Evolutionary conservation across 2,113 vertebrate species (phyloP), one percentile per base, ranked within the genome.

Genomic region (Chascanopsetta lugubris): DNA sequence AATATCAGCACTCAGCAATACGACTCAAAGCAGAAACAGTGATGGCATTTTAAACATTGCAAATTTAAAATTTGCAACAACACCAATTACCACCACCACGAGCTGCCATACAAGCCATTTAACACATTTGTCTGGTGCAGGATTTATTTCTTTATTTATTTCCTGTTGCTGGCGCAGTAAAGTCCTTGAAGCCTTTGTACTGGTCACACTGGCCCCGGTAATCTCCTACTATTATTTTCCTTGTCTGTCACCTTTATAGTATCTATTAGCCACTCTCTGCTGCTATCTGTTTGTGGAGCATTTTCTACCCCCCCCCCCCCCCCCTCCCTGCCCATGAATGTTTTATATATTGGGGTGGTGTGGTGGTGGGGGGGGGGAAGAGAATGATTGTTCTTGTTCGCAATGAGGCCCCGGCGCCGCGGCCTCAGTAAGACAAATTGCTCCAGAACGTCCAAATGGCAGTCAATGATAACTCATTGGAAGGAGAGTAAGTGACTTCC

Each of bases 391-490:
- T 95, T 95, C 93, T 93, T 93, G n/a, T n/a, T 38, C 93, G 92
- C 93, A 93, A 88, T 90, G 93, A 93, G 94, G 91, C 94, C n/a
- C n/a, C 93, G 92, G 91, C 90, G 90, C 90, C n/a, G 89, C 92
- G 82, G 94, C 93, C 94, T 94, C 94, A 95, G 93, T 93, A 96
- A 97, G 95, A 97, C 94, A 94, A 95, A 98, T 97, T 93, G 92
- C 94, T 90, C 89, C 91, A 90, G 92, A 95, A 93, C 92, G 88
- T 93, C 94, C 92, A 91, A 93, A 92, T 93, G 93, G 91, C 96
- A 97, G 94, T 94, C 95, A 96, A 95, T 97, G 95, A 98, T 97
- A 96, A 96, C 94, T 97, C 95, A 95, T 94, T 94, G 95, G 95
- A 94, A 93, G 91, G 92, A 94, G 93, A 94, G 94, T 92, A 92